Base-by-base conservation (phyloP, 1,140 invertebrate species). In the Rhizoglyphus robini region DNA sequence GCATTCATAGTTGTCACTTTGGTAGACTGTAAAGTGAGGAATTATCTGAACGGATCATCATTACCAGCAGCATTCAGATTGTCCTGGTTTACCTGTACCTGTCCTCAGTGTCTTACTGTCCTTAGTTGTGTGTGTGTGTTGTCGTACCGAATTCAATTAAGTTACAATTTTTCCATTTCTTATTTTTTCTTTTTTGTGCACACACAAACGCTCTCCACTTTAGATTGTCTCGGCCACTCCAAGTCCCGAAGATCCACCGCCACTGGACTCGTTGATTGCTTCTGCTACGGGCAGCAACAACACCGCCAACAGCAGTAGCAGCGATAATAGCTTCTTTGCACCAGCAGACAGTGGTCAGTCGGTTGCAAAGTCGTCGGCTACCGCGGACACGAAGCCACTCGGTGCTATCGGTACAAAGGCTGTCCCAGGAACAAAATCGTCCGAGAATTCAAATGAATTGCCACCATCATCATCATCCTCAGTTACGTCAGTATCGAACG, bases 211-310 rank as follows among this genome's bases (percentile, higher is more conserved):
- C 27, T 30, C 15, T 18, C 46, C 4, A 57, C 54, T 36, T 57
- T 38, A 67, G 65, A 36, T 67, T 11, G 32, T 67, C 5, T 66
- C 66, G 51, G 15, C 62, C 5, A 67, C 66, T 2, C 66, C 66
- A 20, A 67, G 66, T 67, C 66, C 66, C 30, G 66, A 67, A 46
- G 66, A 67, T 46, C 11, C 63, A 27, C 66, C 60, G 25, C 30
- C 61, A n/a, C 8, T 46, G 32, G 51, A 54, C 4, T n/a, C n/a
- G n/a, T n/a, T n/a, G 29, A 2, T n/a, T 18, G n/a, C 15, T 58
- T 58, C 54, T 2, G 54, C 5, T 58, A 32, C 23, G 23, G n/a
- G n/a, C 49, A 30, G n/a, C n/a, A 41, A 41, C 18, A 18, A 41
- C 18, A 41, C 8, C 36, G 18, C 8, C 18, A 41, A 41, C 18